phyloP scores from a whole-genome alignment of 2,888 invertebrate species.

The Nomada fabriciana region DNA sequence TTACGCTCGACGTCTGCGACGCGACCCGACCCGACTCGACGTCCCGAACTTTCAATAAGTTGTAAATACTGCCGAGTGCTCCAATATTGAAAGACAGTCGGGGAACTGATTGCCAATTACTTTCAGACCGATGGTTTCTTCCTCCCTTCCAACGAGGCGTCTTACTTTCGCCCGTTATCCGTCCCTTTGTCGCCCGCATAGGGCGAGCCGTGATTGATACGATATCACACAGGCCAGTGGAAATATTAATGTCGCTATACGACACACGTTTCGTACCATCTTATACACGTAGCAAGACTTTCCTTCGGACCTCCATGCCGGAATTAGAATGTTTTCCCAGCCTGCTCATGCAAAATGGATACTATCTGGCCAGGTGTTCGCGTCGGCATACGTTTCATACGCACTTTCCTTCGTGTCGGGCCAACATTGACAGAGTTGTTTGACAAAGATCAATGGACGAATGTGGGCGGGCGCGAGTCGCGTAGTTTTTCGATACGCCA shows the following conservation, averaged over 20 bases:
- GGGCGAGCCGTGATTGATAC: not conserved
- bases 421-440: constrained; percentile 54
- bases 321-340: constrained; percentile 31
- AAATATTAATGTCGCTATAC: not conserved
- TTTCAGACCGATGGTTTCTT: constrained; percentile 58
- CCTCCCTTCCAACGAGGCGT: constrained; percentile 2
- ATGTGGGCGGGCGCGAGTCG: constrained; percentile 26
- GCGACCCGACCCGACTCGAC: not conserved
- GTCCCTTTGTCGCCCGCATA: not conserved
- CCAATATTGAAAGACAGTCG: constrained; percentile 70
- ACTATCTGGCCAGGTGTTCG: constrained; percentile 39
- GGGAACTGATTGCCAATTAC: constrained; percentile 67
- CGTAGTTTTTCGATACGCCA: constrained; percentile 50
- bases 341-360: constrained; percentile 3
- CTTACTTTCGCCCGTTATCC: constrained; percentile 31
- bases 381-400: constrained; percentile 43
- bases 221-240: too few relatives aligned
- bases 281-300: too few relatives aligned
- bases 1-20: constrained; percentile 36
- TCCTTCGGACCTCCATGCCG: not conserved
- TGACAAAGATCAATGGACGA: constrained; percentile 57
- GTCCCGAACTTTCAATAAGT: constrained; percentile 67
- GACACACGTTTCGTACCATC: not conserved
- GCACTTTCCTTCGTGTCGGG: constrained; percentile 43
- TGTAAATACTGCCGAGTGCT: constrained; percentile 65